A percentile compares a stretch with the other conserved stretches of the same genome.
Conservation (phyloP, 2,113 vertebrate species). For the Microcebus murinus region DNA sequence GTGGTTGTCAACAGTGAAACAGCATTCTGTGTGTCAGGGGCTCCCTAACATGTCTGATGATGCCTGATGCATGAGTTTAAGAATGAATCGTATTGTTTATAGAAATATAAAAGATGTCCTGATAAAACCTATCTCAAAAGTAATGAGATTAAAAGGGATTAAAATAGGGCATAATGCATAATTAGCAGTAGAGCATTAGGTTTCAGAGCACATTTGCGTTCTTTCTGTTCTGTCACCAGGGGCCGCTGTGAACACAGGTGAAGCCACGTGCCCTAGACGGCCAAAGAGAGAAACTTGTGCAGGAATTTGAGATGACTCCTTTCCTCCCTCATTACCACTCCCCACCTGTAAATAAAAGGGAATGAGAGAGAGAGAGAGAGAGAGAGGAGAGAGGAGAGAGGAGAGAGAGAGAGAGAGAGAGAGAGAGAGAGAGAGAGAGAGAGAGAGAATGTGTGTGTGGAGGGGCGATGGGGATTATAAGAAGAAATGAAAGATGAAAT, state of each 20-base stretch:
- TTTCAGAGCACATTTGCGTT: neutral
- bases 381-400: too few species aligned
- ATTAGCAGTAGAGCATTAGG: neutral
- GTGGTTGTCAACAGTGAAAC: fast-evolving
- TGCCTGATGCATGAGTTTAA: neutral
- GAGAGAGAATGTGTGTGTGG: too few species aligned
- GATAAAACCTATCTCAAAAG: neutral
- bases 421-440: too few species aligned
- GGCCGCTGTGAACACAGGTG: neutral
- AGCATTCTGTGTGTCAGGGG: fast-evolving
- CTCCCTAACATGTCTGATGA: fast-evolving
- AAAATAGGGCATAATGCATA: neutral
- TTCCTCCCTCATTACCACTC: neutral
- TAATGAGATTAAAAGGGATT: fast-evolving
- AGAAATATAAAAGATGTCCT: neutral
- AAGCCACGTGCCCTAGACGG: neutral
- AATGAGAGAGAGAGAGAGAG: too few species aligned
- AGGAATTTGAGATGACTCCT: neutral
- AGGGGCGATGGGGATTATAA: neutral
- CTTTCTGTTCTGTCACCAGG: neutral
- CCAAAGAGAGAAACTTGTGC: neutral
- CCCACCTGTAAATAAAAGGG: neutral
- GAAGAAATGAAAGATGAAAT: neutral
- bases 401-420: too few species aligned
- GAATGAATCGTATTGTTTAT: neutral